Conservation (phyloP, 1,140 invertebrate species). For the Apis dorsata region DNA sequence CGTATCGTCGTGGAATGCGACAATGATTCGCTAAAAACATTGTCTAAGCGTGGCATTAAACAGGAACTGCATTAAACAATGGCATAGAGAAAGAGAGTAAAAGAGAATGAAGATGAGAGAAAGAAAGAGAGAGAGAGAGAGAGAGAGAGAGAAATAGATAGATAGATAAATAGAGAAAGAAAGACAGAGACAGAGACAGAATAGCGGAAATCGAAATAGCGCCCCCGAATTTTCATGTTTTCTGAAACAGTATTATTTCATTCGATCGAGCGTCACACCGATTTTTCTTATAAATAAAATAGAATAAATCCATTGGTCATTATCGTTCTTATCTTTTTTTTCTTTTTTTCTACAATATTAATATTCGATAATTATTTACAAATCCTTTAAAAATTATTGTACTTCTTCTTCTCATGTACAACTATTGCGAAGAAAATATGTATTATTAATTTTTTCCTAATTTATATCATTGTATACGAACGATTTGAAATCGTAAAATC, state of each 20-base stretch:
- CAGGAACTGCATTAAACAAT: constrained; percentile 50
- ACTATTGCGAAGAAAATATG: background rate
- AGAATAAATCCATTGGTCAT: background rate
- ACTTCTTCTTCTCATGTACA: background rate
- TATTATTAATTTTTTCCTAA: no score
- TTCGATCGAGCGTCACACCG: background rate
- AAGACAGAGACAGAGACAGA: constrained; percentile 4
- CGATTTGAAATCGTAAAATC: background rate
- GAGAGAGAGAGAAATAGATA: no score
- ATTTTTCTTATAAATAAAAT: constrained; percentile 39
- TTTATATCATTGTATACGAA: no score
- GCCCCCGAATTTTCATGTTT: background rate
- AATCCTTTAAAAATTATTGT: constrained; percentile 32
- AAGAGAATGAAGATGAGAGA: background rate
- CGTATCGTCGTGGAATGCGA: constrained; percentile 35
- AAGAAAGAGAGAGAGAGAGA: background rate
- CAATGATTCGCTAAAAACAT: constrained; percentile 43
- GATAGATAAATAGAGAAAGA: background rate
- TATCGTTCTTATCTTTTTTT: background rate
- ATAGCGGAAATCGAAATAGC: constrained; percentile 25
- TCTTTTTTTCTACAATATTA: constrained; percentile 7
- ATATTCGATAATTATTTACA: constrained; percentile 30
- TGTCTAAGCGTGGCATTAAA: constrained; percentile 45
- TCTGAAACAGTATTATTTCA: background rate
- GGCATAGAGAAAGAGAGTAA: constrained; percentile 7